phyloP scores from a whole-genome alignment of 2,113 vertebrate species.

The Vulpes vulpes region DNA sequence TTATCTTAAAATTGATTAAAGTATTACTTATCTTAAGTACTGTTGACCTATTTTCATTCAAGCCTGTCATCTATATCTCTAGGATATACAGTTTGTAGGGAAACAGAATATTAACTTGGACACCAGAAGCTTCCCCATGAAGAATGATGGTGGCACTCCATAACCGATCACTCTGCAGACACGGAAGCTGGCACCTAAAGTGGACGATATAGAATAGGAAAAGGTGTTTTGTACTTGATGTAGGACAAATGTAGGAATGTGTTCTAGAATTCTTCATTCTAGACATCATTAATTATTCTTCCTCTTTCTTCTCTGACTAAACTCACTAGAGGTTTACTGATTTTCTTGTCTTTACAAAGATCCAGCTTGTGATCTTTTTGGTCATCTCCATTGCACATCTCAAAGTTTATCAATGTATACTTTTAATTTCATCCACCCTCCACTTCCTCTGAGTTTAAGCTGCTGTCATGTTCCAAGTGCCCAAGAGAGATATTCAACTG shows the following conservation, averaged over 20 bases:
- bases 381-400: not conserved
- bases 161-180: no score
- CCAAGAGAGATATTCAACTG: not conserved
- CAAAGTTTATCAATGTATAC: not conserved
- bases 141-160: not conserved
- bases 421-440: not conserved
- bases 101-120: conserved; percentile 6
- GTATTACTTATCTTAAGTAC: conserved; percentile 84
- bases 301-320: not conserved
- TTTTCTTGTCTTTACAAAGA: not conserved
- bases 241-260: accelerated
- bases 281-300: not conserved
- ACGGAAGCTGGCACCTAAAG: not conserved
- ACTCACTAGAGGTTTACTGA: not conserved
- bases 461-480: not conserved
- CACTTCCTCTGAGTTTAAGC: not conserved
- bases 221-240: not conserved
- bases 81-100: conserved; percentile 62
- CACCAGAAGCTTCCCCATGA: not conserved
- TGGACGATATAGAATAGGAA: not conserved
- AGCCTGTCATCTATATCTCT: conserved; percentile 74
- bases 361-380: not conserved
- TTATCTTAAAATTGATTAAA: conserved; percentile 85
- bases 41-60: conserved; percentile 84
- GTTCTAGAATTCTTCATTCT: not conserved